Evolutionary conservation across 2,797 vertebrate genomes (phyloP).

Genomic region (Rhinoraja longicauda): DNA sequence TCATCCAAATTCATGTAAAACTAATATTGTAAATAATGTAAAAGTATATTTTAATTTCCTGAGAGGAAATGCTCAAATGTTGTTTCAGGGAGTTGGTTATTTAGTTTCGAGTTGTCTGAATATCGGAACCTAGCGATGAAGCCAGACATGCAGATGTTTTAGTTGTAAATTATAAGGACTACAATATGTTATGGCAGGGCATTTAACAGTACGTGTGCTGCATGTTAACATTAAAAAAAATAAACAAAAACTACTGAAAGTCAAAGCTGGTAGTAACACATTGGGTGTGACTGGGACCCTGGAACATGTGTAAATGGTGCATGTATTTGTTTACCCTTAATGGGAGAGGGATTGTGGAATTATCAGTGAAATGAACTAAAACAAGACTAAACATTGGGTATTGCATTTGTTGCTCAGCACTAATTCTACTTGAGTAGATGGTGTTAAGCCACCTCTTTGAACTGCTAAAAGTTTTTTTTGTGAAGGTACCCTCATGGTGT

Average conservation of each 20-base stretch:
- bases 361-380: background rate
- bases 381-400: background rate
- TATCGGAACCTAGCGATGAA: background rate
- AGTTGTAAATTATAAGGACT: background rate
- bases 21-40: background rate
- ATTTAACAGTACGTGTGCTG: background rate
- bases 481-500: too few relatives aligned
- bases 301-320: background rate
- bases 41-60: background rate
- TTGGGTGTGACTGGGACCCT: background rate
- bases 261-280: background rate
- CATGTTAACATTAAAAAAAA: background rate
- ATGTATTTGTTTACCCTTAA: too few relatives aligned
- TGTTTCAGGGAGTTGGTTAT: background rate
- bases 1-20: background rate
- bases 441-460: too few relatives aligned
- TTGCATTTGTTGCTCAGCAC: too few relatives aligned
- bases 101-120: background rate
- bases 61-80: background rate
- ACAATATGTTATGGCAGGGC: background rate
- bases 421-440: too few relatives aligned
- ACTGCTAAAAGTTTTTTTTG: too few relatives aligned
- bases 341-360: background rate
- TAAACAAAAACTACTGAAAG: background rate
- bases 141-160: background rate